Percentiles rank a stretch among this genome's conserved stretches.
Conservation (phyloP, 2,797 vertebrate species). For the Eulemur coronatus region DNA sequence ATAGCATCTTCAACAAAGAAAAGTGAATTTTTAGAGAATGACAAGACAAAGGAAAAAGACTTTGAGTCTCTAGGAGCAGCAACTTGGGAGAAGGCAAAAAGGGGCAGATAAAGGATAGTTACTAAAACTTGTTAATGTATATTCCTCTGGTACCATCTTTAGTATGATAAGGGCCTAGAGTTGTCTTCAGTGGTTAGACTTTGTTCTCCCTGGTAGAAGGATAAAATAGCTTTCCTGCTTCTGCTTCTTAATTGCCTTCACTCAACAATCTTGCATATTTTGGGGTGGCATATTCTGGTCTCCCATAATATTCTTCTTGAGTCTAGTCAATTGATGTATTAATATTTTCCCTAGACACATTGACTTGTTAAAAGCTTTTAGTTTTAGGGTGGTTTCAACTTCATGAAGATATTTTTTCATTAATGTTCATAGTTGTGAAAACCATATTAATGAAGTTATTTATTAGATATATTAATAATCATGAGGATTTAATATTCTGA, state of each 20-base stretch:
- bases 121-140: not conserved
- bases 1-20: not conserved
- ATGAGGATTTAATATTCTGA: not conserved
- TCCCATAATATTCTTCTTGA: not conserved
- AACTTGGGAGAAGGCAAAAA: not conserved
- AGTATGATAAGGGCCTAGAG: not conserved
- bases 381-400: constrained; percentile 1
- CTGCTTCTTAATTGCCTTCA: not conserved
- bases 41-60: not conserved
- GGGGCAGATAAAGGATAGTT: not conserved
- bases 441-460: not conserved
- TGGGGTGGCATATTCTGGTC: not conserved
- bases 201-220: not conserved
- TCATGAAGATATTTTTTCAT: not conserved
- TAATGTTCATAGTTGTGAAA: not conserved
- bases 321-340: not conserved
- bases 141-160: not conserved
- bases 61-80: not conserved
- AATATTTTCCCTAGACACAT: not conserved
- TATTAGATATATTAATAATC: not conserved
- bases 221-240: not conserved
- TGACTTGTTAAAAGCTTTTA: not conserved
- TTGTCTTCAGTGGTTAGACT: not conserved
- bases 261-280: not conserved
- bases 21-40: not conserved